phyloP scores from a whole-genome alignment of 2,113 vertebrate genomes.

The Lamprologus ornatipinnis region DNA sequence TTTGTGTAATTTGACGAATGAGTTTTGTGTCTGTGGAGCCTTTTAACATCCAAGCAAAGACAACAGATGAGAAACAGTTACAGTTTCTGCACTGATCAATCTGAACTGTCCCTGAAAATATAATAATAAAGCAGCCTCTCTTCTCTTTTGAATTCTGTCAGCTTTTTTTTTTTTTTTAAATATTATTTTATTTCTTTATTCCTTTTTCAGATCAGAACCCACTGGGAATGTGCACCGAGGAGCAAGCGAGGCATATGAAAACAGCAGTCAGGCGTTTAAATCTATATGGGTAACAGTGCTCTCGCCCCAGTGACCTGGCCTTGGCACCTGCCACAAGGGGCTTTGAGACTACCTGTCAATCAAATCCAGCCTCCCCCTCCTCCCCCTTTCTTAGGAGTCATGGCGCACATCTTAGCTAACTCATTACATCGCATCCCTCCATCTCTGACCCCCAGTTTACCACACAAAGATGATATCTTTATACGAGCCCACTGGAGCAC shows the following conservation, averaged over 20 bases:
- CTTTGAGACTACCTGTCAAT: slow-evolving; percentile 41
- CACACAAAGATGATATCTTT: slow-evolving; percentile 9
- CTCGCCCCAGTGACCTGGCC: slow-evolving; percentile 45
- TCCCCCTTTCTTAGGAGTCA: background rate
- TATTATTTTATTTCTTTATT: background rate
- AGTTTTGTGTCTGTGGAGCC: background rate
- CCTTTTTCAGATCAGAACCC: background rate
- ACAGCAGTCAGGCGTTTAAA: slow-evolving; percentile 46
- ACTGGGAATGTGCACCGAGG: background rate
- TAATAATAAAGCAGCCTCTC: background rate
- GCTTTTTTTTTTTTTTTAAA: no score
- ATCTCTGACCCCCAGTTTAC: background rate
- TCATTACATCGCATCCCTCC: background rate
- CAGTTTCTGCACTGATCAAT: background rate
- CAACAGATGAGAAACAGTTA: background rate
- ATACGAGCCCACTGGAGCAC: background rate
- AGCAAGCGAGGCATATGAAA: background rate
- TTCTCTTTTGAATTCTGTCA: background rate
- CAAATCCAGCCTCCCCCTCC: background rate
- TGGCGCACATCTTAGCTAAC: slow-evolving; percentile 1
- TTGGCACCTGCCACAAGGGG: slow-evolving; percentile 45
- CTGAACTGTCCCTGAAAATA: background rate
- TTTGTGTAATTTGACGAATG: background rate
- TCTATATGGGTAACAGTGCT: slow-evolving; percentile 34
- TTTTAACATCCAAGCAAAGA: background rate